Evolutionary conservation across 1,140 invertebrate species (phyloP).

Genomic region (Bicyclus anynana): DNA sequence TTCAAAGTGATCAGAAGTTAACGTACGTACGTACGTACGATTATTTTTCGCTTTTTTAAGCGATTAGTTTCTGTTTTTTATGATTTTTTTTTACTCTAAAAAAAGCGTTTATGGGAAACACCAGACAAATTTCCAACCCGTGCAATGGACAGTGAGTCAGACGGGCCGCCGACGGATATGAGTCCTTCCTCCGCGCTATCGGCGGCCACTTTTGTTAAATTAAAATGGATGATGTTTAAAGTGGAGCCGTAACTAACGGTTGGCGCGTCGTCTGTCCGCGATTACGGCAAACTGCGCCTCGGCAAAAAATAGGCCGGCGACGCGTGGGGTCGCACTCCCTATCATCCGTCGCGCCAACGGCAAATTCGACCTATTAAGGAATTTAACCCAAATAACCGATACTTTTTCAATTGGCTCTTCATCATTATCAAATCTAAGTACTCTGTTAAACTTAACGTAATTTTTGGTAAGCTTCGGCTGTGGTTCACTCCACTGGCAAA

Average conservation of each 20-base stretch:
- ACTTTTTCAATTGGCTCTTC: background rate
- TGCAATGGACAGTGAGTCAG: constrained; percentile 40
- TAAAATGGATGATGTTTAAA: constrained; percentile 76
- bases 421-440: background rate
- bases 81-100: too few relatives aligned
- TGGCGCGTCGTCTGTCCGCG: constrained; percentile 57
- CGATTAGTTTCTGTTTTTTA: too few relatives aligned
- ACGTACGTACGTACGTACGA: too few relatives aligned
- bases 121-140: constrained; percentile 10
- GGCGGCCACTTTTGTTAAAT: constrained; percentile 75
- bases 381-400: constrained; percentile 13
- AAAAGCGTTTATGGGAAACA: constrained; percentile 16
- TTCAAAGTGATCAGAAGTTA: too few relatives aligned
- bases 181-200: constrained; percentile 71
- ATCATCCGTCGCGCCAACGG: constrained; percentile 8
- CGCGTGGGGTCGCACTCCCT: constrained; percentile 53
- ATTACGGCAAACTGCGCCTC: constrained; percentile 55
- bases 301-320: constrained; percentile 60
- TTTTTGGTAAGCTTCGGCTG: too few relatives aligned
- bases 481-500: too few relatives aligned
- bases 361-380: constrained; percentile 21
- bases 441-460: too few relatives aligned
- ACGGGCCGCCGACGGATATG: constrained; percentile 61
- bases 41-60: too few relatives aligned
- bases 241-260: constrained; percentile 72